Conservation (phyloP, 2,888 invertebrate genomes). For the Coleophora flavipennella region DNA sequence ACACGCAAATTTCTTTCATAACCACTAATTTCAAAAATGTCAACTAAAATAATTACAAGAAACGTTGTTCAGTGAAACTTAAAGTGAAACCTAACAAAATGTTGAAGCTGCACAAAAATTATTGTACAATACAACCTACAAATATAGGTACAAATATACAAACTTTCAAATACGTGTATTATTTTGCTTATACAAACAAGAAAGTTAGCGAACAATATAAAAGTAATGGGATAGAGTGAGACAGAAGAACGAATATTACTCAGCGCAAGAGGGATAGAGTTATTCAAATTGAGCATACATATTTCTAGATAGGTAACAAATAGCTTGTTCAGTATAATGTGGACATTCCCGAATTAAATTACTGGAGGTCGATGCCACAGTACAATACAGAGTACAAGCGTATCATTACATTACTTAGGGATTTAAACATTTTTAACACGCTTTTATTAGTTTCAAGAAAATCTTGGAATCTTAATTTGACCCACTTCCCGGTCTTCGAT, state of each 20-base stretch:
- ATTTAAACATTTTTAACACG: no score
- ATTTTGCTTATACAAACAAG: constrained; percentile 73
- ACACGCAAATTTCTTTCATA: no score
- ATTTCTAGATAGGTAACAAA: constrained; percentile 72
- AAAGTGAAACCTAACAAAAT: constrained; percentile 23
- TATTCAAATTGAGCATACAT: constrained; percentile 73
- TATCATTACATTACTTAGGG: no score
- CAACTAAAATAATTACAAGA: no score
- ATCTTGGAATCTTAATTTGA: no score
- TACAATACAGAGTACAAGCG: no score
- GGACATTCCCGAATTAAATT: constrained; percentile 37
- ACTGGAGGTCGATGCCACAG: no score
- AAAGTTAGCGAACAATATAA: constrained; percentile 74
- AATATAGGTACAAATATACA: constrained; percentile 70
- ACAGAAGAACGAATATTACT: constrained; percentile 23
- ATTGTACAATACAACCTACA: constrained; percentile 63
- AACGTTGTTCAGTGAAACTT: no score
- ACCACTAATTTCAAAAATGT: no score
- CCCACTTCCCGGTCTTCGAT: no score
- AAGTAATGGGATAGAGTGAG: constrained; percentile 68
- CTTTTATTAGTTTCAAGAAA: no score
- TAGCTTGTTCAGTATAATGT: constrained; percentile 61
- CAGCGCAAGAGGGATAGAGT: constrained; percentile 49
- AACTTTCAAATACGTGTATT: constrained; percentile 72
- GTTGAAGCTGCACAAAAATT: constrained; percentile 30